These are phyloP conservation scores for Zoanthus sociatus DNA, from an alignment of 92 coral and sea anemone species.

Conservation along the genomic window DNA sequence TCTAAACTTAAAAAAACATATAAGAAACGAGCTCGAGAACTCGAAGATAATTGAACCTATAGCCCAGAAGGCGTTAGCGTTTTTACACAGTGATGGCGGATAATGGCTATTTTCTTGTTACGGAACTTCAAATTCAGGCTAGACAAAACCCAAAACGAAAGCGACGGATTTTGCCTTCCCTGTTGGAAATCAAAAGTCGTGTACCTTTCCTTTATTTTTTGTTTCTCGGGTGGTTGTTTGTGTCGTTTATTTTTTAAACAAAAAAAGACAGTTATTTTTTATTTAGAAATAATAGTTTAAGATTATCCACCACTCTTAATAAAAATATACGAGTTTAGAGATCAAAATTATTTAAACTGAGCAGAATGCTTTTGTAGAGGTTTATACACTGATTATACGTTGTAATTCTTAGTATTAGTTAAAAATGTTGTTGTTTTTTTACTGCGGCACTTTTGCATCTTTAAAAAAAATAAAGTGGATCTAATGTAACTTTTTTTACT, in stretches of 20 bases:
- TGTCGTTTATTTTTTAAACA: conserved; percentile 10
- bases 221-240: conserved; percentile 14
- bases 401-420: no score
- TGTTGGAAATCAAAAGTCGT: background rate
- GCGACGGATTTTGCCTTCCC: background rate
- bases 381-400: no score
- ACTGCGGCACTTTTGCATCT: no score
- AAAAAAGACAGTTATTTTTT: conserved; percentile 3
- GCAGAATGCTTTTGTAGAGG: no score
- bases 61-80: background rate
- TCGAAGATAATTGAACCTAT: background rate
- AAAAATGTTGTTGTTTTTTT: no score
- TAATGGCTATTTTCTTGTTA: conserved; percentile 1
- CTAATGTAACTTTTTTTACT: no score
- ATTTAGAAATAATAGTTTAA: background rate
- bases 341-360: no score
- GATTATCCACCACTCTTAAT: no score
- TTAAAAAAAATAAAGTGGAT: no score
- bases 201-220: background rate
- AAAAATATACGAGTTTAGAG: no score
- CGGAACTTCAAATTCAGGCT: background rate
- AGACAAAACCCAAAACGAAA: background rate
- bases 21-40: background rate
- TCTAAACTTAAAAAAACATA: background rate
- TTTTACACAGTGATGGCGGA: background rate